phyloP scores from a whole-genome alignment of 2,113 vertebrate genomes.

The Channa maculata region DNA sequence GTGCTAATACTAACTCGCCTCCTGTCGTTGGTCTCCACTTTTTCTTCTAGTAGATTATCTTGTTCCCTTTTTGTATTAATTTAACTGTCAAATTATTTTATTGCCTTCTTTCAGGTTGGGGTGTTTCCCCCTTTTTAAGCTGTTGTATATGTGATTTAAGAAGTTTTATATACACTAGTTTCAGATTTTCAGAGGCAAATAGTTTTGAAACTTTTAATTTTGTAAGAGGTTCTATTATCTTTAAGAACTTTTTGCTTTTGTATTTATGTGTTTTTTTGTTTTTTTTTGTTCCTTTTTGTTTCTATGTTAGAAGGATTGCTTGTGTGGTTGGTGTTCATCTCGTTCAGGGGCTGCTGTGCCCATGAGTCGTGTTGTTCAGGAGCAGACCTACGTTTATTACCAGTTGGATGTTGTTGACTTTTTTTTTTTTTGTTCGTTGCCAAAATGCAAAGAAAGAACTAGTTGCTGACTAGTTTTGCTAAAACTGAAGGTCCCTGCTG shows the following conservation, averaged over 20 bases:
- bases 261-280: constrained; percentile 83
- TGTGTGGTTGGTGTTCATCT: constrained; percentile 60
- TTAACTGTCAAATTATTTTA: constrained; percentile 85
- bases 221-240: constrained; percentile 80
- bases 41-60: constrained; percentile 56
- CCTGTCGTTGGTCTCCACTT: constrained; percentile 38
- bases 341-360: constrained; percentile 65
- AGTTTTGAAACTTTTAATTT: constrained; percentile 80
- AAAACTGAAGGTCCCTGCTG: background rate
- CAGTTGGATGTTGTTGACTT: background rate
- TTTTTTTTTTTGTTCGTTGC: no score
- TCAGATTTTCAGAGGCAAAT: constrained; percentile 76
- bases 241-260: constrained; percentile 74
- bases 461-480: background rate
- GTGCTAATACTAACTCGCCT: constrained; percentile 72
- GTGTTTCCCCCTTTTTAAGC: constrained; percentile 76
- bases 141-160: constrained; percentile 84
- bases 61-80: constrained; percentile 76
- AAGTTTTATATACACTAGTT: constrained; percentile 83
- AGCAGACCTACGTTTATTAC: constrained; percentile 26
- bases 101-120: constrained; percentile 84
- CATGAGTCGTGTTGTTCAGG: constrained; percentile 57
- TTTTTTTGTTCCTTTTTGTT: constrained; percentile 18
- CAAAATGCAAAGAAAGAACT: no score
- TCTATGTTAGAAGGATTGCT: constrained; percentile 81